Conservation (phyloP, 2,113 vertebrate genomes). For the Leptosomus discolor region DNA sequence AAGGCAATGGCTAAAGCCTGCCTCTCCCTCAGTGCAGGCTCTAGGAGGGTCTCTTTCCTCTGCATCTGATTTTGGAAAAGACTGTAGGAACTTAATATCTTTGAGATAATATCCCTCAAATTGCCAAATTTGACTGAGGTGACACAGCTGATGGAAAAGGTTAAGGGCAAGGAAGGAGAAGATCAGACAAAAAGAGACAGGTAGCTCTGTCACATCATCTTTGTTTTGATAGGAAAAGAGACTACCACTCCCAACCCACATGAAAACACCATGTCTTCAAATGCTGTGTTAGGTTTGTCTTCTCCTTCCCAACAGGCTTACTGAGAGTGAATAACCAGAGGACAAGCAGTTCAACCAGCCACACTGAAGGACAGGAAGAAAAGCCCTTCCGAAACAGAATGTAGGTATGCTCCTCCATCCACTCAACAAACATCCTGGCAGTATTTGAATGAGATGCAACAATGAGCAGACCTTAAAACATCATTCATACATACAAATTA, state of each 20-base stretch:
- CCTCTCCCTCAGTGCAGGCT: neutral
- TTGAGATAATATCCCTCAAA: neutral
- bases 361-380: neutral
- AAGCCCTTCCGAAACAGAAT: neutral
- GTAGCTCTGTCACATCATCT: neutral
- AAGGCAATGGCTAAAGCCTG: neutral
- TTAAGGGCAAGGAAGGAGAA: neutral
- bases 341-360: neutral
- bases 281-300: neutral
- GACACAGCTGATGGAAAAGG: neutral
- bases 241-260: neutral
- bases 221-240: neutral
- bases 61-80: neutral
- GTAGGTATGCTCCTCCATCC: neutral
- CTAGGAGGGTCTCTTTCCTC: neutral
- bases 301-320: neutral
- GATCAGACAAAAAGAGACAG: neutral
- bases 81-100: neutral
- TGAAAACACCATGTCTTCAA: neutral
- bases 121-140: neutral
- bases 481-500: neutral
- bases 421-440: neutral
- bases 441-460: neutral
- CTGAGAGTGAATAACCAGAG: neutral
- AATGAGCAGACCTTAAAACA: neutral